Base-by-base conservation (phyloP, 2,888 invertebrate genomes). In the Amblyjoppa fuscipennis region DNA sequence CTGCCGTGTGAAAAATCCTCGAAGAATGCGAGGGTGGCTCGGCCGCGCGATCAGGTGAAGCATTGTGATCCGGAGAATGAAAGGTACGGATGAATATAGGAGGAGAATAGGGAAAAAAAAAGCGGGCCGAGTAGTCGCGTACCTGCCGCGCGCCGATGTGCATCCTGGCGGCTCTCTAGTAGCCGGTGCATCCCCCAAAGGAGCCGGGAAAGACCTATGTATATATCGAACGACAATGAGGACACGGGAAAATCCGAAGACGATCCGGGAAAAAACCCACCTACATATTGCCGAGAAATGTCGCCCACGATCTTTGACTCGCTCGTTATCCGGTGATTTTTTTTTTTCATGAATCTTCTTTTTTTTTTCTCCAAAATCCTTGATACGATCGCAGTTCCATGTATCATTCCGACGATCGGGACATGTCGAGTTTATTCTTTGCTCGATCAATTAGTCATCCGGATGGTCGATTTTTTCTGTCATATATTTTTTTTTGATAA, bases 11-110 rank as follows among this genome's bases (percentile, higher is more conserved):
- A 90, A 91, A 49, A 91, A 91, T 91, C 89, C 86, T 79, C 83
- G 87, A 91, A 91, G 90, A 92, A 92, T 91, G 92, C 85, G 92
- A 92, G 91, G 92, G 93, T 89, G 92, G 91, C 88, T 88, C 76
- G 64, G 79, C 85, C 85, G 76, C 70, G 81, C 86, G 92, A 92
- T 93, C 93, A 92, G 92, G 92, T 92, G 92, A 90, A 92, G 90
- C 88, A 92, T 93, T 92, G 92, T 93, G 88, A 89, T 89, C 81
- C 85, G 76, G 77, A 89, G 91, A 91, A 90, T 88, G 88, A 91
- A 90, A 81, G 85, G 74, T 84, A 70, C 84, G 75, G 77, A 78
- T 84, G 84, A 81, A 84, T 86, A 87, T 86, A 87, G 86, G 83
- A 34, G 80, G 38, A 75, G 83, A 84, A 84, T 82, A 74, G 68